phyloP scores from a whole-genome alignment of 1,140 invertebrate genomes.

The Plutomurus gul region DNA sequence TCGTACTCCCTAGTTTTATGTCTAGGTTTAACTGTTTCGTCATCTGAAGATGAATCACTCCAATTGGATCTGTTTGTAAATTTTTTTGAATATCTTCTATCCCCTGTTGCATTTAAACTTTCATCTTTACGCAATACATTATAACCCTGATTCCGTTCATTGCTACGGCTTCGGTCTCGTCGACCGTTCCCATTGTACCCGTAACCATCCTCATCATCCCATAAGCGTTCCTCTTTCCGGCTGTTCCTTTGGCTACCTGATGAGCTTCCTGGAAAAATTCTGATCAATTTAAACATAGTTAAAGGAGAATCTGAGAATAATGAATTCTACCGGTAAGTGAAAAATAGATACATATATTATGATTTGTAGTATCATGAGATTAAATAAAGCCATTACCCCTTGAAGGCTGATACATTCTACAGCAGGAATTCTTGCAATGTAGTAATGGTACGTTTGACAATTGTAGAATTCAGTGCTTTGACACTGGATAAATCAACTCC shows the following conservation, averaged over 20 bases:
- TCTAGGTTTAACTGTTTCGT: no score
- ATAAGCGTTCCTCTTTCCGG: not conserved
- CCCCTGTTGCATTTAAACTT: not conserved
- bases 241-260: not conserved
- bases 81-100: not conserved
- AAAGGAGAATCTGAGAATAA: not conserved
- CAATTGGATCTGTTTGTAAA: not conserved
- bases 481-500: no score
- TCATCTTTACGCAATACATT: not conserved
- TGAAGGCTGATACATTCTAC: not conserved
- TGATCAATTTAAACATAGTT: conserved; percentile 31
- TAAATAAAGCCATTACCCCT: not conserved
- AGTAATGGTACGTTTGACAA: no score
- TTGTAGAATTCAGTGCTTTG: no score
- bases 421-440: no score
- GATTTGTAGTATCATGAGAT: no score
- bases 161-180: not conserved
- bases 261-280: conserved; percentile 33
- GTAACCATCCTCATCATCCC: not conserved
- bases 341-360: not conserved
- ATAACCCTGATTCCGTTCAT: not conserved
- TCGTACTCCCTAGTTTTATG: not conserved
- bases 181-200: not conserved
- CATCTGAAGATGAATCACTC: conserved; percentile 26
- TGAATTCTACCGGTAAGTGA: not conserved